Evolutionary conservation across 2,888 invertebrate species (phyloP).

Genomic region (Luffia ferchaultella): DNA sequence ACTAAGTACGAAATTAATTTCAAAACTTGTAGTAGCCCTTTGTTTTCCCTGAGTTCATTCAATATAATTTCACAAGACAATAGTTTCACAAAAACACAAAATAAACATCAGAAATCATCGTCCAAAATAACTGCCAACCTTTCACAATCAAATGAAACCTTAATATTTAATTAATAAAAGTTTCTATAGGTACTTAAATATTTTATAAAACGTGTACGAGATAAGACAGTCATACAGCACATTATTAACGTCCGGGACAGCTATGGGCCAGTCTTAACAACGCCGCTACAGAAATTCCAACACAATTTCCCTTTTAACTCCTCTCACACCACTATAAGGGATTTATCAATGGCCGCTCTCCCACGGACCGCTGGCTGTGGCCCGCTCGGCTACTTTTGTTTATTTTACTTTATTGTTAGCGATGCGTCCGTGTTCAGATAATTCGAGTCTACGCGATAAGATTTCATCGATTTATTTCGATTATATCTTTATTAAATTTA

Average conservation of each 20-base stretch:
- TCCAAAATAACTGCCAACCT: too few species aligned
- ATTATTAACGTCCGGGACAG: neutral
- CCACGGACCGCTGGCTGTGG: slow-evolving; percentile 4
- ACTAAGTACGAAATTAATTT: too few species aligned
- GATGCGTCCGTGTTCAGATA: slow-evolving; percentile 2
- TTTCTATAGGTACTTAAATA: too few species aligned
- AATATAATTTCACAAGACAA: too few species aligned
- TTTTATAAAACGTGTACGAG: too few species aligned
- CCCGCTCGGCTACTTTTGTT: slow-evolving; percentile 21
- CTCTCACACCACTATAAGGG: slow-evolving; percentile 24
- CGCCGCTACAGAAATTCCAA: slow-evolving; percentile 30
- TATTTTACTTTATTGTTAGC: slow-evolving; percentile 6
- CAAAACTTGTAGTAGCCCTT: too few species aligned
- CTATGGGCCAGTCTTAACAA: slow-evolving; percentile 10
- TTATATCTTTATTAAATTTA: neutral
- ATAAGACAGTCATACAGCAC: neutral
- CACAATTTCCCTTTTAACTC: slow-evolving; percentile 59
- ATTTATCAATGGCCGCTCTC: slow-evolving; percentile 16
- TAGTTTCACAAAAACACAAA: too few species aligned
- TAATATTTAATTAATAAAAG: too few species aligned
- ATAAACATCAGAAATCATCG: too few species aligned
- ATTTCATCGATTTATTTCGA: neutral
- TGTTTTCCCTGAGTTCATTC: too few species aligned
- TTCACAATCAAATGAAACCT: too few species aligned
- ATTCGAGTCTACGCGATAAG: neutral